Conservation (phyloP, 2,888 invertebrate genomes). For the Zeuzera pyrina region DNA sequence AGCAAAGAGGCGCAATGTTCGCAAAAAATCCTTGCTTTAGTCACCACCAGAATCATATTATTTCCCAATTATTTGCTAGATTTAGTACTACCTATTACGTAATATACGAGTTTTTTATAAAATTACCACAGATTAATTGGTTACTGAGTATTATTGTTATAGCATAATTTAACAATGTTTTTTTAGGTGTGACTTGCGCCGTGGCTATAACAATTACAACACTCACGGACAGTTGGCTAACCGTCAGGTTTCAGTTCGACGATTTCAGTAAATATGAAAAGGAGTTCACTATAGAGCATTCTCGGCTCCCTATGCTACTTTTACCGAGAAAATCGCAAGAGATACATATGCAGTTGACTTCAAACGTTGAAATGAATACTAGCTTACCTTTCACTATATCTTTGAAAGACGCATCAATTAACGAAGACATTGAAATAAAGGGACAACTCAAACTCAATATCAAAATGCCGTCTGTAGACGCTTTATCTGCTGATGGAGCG, state of each 20-base stretch:
- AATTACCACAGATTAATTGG: too few species aligned
- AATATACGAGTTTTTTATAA: too few species aligned
- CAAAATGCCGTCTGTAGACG: conserved; percentile 50
- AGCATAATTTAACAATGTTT: background rate
- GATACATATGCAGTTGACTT: conserved; percentile 42
- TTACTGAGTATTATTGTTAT: too few species aligned
- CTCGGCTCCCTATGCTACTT: conserved; percentile 44
- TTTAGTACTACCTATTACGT: too few species aligned
- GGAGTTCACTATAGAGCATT: conserved; percentile 45
- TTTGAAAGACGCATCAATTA: conserved; percentile 47
- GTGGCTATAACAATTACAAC: conserved; percentile 40
- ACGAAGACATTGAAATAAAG: conserved; percentile 37
- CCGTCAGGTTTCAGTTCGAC: conserved; percentile 44
- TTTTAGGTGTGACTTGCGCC: conserved; percentile 40
- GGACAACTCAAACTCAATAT: conserved; percentile 37
- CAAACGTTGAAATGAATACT: conserved; percentile 36
- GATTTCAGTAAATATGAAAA: conserved; percentile 28
- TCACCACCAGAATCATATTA: too few species aligned
- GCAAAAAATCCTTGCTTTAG: too few species aligned
- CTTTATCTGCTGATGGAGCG: conserved; percentile 49
- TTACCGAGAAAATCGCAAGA: conserved; percentile 50
- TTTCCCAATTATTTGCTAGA: too few species aligned
- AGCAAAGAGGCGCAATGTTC: too few species aligned
- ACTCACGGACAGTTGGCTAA: conserved; percentile 50
- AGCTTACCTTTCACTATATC: conserved; percentile 34